Base-by-base conservation (phyloP, 2,113 vertebrate species). In the Hyla sarda region DNA sequence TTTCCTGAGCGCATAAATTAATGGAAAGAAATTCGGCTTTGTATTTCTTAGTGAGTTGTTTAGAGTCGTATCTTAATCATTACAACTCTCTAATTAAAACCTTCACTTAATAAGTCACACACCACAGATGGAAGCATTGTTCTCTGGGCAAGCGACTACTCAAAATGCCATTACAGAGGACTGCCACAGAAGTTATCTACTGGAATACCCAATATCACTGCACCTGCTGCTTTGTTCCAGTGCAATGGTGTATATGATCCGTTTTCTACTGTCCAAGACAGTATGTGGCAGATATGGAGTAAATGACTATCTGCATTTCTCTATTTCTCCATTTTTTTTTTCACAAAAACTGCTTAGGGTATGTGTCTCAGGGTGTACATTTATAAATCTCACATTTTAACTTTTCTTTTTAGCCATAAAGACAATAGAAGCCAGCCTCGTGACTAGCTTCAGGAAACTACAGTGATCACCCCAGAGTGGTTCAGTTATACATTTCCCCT, bases 1-100 rank as follows among this genome's bases (percentile, higher is more conserved):
- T 50, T 82, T 69, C 16, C 47, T 82, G 56, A 48, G 41, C 32
- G 19, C 60, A 82, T 82, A 50, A 50, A 67, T 82, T 82, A 69
- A 71, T 82, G 80, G 50, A 69, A 69, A 65, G 48, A 82, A 69
- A 47, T 82, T 8, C 62, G 16, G 10, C 80, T 50, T 41, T 50
- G 28, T 65, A 45, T 81, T 81, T 81, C 32, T 60, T 84, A 74
- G 32, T 58, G 21, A 37, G 52, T 30, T 74, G 47, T 83, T 83
- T 83, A 83, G 21, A 74, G 28, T 45, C 34, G 82, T 52, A 74
- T 82, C 81, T 82, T 82, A 71, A 67, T 82, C 65, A 52, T 48
- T 84, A 60, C 69, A 65, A 81, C n/a, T 45, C n/a, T 23, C 69
- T 74, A 73, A 72, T 84, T 84, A 74, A 58, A 84, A 75, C 52